Base-by-base conservation (phyloP, 1,140 invertebrate species). In the Diabrotica undecimpunctata region DNA sequence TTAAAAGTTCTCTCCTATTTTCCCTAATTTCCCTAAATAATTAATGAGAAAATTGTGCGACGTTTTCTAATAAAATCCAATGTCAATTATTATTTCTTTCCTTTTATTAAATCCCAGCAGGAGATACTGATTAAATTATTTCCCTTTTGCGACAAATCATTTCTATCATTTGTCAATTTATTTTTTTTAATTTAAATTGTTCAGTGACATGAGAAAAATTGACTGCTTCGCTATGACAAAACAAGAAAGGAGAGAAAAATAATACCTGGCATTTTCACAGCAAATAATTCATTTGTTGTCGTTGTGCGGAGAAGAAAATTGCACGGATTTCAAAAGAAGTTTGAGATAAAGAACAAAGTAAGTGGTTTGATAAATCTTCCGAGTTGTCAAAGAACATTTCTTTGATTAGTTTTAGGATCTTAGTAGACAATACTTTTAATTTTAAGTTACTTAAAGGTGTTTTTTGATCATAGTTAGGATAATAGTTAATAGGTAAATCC, bases 251-350 rank as follows among this genome's bases (percentile, higher is more conserved):
- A 36, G 36, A 55, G 14, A 14, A 25, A 55, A 55, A 55, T 55
- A 55, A 55, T 55, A 55, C 54, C 54, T 55, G 54, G 54, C 54
- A 9, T 55, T 55, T 55, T 55, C 54, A 55, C 54, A 25, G 54
- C 54, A 55, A 55, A 55, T 55, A 55, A 55, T 55, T 55, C 54
- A 55, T 55, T 14, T 35, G 54, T 13, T 55, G 54, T 55, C 54
- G 54, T 55, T 13, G 9, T 9, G 11, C 9, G 54, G 54, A 5
- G 14, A 55, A 11, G 54, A 55, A 11, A 55, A 7, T 55, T 55
- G n/a, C 14, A 35, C 14, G 54, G 54, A 55, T 55, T 55, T 55
- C 54, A 12, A 55, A 13, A 25, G 54, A 25, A 55, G 36, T 55
- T 55, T 35, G 54, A 55, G 54, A 55, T 55, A 14, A 14, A 13